Evolutionary conservation across 53 echinoderm and acorn worm species (phyloP).

Genomic region (Echinometra lucunter): DNA sequence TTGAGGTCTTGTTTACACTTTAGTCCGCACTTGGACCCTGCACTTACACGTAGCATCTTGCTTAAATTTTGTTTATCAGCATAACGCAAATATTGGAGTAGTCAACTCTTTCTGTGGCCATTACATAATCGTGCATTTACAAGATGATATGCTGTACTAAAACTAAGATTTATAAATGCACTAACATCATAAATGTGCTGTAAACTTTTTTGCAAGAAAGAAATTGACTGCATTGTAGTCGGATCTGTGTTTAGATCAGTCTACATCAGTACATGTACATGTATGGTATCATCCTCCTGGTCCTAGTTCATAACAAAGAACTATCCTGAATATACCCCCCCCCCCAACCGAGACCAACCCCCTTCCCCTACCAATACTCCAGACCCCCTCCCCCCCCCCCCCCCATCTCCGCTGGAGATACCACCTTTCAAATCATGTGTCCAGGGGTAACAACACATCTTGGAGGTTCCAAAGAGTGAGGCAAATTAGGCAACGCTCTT

Average conservation of each 20-base stretch:
- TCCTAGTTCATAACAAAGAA: neutral
- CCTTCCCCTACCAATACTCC: neutral
- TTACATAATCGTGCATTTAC: neutral
- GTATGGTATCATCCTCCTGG: neutral
- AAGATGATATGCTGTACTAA: no score
- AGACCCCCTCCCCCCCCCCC: neutral
- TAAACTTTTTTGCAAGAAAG: neutral
- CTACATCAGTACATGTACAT: neutral
- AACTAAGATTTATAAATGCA: no score
- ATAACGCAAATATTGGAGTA: no score
- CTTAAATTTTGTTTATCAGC: neutral
- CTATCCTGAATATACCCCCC: neutral
- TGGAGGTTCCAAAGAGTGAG: constrained; percentile 2
- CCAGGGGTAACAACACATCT: constrained; percentile 13
- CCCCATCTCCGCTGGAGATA: neutral
- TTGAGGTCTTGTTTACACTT: neutral
- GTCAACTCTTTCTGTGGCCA: neutral
- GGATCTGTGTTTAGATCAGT: no score
- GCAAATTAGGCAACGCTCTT: constrained; percentile 56
- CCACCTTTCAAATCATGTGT: neutral
- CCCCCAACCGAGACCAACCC: constrained; percentile 5
- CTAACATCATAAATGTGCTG: no score
- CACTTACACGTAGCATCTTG: neutral
- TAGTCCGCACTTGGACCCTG: neutral
- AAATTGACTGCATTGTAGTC: neutral